phyloP scores from a whole-genome alignment of 1,140 invertebrate genomes.

The Brachionus asplanchnoidis region DNA sequence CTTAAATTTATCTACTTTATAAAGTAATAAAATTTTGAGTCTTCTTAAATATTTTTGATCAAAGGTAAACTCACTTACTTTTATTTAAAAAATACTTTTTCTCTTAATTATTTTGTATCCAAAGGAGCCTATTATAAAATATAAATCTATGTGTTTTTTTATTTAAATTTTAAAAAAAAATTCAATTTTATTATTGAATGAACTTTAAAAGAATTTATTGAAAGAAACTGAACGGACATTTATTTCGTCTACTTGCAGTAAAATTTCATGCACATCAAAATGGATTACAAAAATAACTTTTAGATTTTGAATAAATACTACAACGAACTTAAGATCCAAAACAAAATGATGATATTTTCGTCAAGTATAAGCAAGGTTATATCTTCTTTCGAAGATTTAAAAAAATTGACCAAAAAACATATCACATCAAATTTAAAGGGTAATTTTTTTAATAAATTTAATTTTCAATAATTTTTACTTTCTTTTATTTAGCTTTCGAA shows the following conservation, averaged over 20 bases:
- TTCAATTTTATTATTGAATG: too few relatives aligned
- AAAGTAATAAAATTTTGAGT: too few relatives aligned
- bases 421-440: not conserved
- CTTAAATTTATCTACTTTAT: too few relatives aligned
- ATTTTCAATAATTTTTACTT: not conserved
- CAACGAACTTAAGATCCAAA: not conserved
- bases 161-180: too few relatives aligned
- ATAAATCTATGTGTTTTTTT: too few relatives aligned
- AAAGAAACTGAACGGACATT: not conserved
- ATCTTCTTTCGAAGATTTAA: conserved; percentile 32
- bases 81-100: too few relatives aligned
- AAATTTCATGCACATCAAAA: not conserved
- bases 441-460: not conserved
- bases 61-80: too few relatives aligned
- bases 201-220: too few relatives aligned
- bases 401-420: conserved; percentile 30
- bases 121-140: too few relatives aligned
- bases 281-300: not conserved
- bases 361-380: conserved; percentile 18
- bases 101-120: too few relatives aligned
- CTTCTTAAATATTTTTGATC: too few relatives aligned
- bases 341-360: not conserved
- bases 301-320: not conserved
- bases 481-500: not conserved
- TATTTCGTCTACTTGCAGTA: not conserved